These are phyloP conservation scores for Falco berigora DNA, from an alignment of 2,797 vertebrate species.

Conservation along the genomic window DNA sequence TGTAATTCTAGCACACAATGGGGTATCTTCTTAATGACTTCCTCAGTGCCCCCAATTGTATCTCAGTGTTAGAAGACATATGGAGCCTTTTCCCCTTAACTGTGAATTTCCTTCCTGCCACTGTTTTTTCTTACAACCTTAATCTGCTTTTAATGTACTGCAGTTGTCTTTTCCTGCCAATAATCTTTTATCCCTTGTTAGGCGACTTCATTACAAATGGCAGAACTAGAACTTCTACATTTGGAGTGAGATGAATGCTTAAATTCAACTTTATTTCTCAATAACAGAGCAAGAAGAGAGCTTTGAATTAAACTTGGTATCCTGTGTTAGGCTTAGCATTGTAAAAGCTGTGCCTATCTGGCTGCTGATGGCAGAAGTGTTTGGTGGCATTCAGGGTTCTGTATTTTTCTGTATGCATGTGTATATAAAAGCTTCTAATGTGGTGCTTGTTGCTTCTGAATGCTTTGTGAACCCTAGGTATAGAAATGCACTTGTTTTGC, in stretches of 20 bases:
- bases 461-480: fast-evolving
- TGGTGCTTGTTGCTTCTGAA: background rate
- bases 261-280: conserved; percentile 5
- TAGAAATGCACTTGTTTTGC: background rate
- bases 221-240: background rate
- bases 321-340: background rate
- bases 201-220: conserved; percentile 50
- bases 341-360: background rate
- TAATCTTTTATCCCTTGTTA: conserved; percentile 75
- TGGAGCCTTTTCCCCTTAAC: conserved; percentile 55
- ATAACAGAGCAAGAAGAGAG: background rate
- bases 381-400: background rate
- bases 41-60: conserved; percentile 34
- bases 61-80: conserved; percentile 58
- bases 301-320: background rate
- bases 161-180: conserved; percentile 61
- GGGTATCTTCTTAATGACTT: conserved; percentile 71
- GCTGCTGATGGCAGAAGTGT: background rate
- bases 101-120: conserved; percentile 63
- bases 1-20: conserved; percentile 54
- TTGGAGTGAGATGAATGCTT: background rate
- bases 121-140: conserved; percentile 68
- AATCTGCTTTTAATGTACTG: conserved; percentile 75
- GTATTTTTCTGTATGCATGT: background rate
- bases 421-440: background rate